Base-by-base conservation (phyloP, 1,140 invertebrate genomes). In the Gonioctena quinquepunctata region DNA sequence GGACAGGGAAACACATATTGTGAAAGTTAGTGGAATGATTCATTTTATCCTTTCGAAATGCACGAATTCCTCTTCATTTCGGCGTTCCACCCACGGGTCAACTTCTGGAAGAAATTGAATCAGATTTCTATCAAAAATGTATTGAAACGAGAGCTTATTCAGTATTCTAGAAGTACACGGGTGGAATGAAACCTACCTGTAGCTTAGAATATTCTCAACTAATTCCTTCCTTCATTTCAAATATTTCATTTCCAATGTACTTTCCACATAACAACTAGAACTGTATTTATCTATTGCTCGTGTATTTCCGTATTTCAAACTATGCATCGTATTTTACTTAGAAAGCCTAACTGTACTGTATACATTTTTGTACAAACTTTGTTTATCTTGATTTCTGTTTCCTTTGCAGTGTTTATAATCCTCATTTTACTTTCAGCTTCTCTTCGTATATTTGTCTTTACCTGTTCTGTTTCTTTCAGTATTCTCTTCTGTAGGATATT, bases 1-100 rank as follows among this genome's bases (percentile, higher is more conserved):
- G 94, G 94, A 69, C 88, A 91, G 81, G 89, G 89, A 70, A 84
- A 88, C 74, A 86, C 86, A 21, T 86, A 89, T 79, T 92, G 90
- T 85, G 90, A 93, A 86, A 94, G 93, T 94, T 90, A 93, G 89
- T 90, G 54, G 18, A 66, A 23, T 21, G 5, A 54, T 16, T 18
- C 19, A 54, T 18, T 16, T 54, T 54, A 54, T 54, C 18, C n/a
- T 54, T 21, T 13, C 8, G 8, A 19, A 18, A 54, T 54, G 18
- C 18, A 21, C 52, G 52, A 19, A 13, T 54, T 6, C 18, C 22
- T 23, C 4, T 54, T 1, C 5, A 19, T 18, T 19, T 50, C 49
- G 18, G 19, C 3, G 52, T 54, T 42, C 16, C 33, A 42, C 13
- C 16, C 8, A 13, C 16, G 33, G 33, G 33, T n/a, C n/a, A n/a